Evolutionary conservation across 64 coral and sea anemone species (phyloP), one percentile per base, ranked within the genome.

Genomic region (Platygyra sinensis): DNA sequence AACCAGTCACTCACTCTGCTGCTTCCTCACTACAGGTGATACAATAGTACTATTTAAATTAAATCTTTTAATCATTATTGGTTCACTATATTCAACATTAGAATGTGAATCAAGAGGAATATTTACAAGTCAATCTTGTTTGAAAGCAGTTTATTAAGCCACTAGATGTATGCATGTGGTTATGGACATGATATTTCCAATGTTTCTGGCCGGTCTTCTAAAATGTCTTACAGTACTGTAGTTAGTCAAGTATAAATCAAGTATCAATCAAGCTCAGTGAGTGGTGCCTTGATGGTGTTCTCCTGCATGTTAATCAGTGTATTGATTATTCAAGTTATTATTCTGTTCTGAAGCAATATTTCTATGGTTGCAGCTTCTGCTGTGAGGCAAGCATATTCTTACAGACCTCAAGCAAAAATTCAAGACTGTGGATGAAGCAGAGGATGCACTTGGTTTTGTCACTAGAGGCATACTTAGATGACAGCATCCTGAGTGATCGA

Each of bases 361-460:
- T 75, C 2, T 80, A 17, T 20, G 28, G 2, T 60, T 89, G 60
- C 30, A 89, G 60, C 74, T 78, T 32, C 87, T 62, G 87, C 75
- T 62, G 75, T 89, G 4, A 60, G 87, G 24, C 52, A 77, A n/a
- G 36, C 52, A 78, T 24, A 65, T 52, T 5, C 55, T 79, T 17
- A 71, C 27, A 13, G 75, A 89, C 15, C 25, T 89, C 18, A 79
- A 77, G 55, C 32, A 61, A 0, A 78, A 63, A 10, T 89, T 16
- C 17, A 79, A 79, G 27, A 78, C 75, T 25, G 20, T 89, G 2
- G 30, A 69, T 22, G 76, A 89, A 64, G 75, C 60, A 17, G 87
- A 89, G 64, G 75, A 89, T 63, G 22, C 52, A 24, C 30, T 89
- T 32, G 75, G 75, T 20, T 28, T n/a, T 89, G 19, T 25, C 74